Base-by-base conservation (phyloP, 2,888 invertebrate genomes). In the Dysmachus trigonus region DNA sequence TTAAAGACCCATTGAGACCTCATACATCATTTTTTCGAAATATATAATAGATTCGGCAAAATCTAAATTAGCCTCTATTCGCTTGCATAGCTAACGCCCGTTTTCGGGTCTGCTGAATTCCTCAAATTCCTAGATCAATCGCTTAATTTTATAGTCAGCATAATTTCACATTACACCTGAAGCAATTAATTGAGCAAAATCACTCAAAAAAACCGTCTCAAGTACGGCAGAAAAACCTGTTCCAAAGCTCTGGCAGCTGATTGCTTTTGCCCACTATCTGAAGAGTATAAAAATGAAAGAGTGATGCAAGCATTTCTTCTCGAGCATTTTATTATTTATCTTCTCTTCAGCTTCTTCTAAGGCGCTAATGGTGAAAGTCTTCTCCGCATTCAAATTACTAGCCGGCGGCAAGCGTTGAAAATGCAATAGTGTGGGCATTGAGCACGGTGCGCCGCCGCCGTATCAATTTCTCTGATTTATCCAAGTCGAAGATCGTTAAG, bases 381-480 rank as follows among this genome's bases (percentile, higher is more conserved):
- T 82, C 51, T 33, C 62, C 51, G 22, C 81, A 82, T 33, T 82
- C 62, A 82, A 82, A 82, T 77, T 31, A 18, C 35, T 30, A n/a
- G 10, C 53, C 30, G 47, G n/a, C 33, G 51, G 33, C 35, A 18
- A 51, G 51, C 10, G 7, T 10, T 62, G 30, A 22, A 77, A 77
- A 33, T n/a, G 62, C n/a, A n/a, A n/a, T n/a, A 82, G 62, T 82
- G 62, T 82, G 33, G 62, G 62, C 22, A 82, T 22, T 31, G 27
- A 82, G 51, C 35, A 13, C 8, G 22, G 27, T 22, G 27, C 62
- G 3, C 18, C 15, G 41, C 41, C 10, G 41, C 30, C 81, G 31
- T 62, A 82, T 62, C 53, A 41, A 82, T 82, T 82, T 82, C 81
- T 62, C 41, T 82, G 81, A 82, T 82, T 82, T 82, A 82, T 82